Percentiles rank a stretch among this genome's conserved stretches.
Evolutionary conservation across 2,797 vertebrate genomes (phyloP).

Genomic region (Poecilia wingei): DNA sequence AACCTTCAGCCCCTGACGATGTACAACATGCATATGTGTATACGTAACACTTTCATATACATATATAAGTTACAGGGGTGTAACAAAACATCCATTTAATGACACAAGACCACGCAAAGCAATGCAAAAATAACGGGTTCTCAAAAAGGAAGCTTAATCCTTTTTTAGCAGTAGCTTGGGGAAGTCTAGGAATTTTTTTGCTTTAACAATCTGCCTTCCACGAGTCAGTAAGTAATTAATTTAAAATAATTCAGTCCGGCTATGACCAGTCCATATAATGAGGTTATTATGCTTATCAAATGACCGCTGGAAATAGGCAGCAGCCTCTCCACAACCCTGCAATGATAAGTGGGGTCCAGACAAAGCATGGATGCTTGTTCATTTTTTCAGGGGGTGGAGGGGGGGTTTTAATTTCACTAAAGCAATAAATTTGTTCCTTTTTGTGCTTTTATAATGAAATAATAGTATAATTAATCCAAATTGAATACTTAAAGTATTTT

Average conservation of each 20-base stretch:
- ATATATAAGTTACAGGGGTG: constrained; percentile 23
- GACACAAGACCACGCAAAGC: background rate
- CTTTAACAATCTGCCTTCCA: background rate
- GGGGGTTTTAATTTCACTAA: too few species aligned
- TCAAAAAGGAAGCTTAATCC: background rate
- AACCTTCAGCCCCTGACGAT: constrained; percentile 92
- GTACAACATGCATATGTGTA: constrained; percentile 69
- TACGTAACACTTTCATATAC: constrained; percentile 61
- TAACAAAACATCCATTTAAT: background rate
- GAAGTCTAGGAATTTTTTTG: background rate
- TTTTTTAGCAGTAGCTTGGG: background rate
- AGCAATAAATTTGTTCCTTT: background rate
- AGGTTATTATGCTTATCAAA: background rate
- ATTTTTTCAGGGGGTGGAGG: background rate
- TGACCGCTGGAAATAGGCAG: background rate
- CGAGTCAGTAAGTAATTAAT: background rate
- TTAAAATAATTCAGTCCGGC: background rate
- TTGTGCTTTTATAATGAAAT: background rate
- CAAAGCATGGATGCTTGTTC: background rate
- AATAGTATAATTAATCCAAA: background rate
- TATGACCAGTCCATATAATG: background rate
- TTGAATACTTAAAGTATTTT: background rate
- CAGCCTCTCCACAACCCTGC: background rate
- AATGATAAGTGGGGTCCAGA: background rate
- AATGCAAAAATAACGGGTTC: background rate